Percentiles rank a stretch among this genome's conserved stretches.
phyloP scores from a whole-genome alignment of 2,113 vertebrate genomes.

The Pomatorhinus ruficollis region DNA sequence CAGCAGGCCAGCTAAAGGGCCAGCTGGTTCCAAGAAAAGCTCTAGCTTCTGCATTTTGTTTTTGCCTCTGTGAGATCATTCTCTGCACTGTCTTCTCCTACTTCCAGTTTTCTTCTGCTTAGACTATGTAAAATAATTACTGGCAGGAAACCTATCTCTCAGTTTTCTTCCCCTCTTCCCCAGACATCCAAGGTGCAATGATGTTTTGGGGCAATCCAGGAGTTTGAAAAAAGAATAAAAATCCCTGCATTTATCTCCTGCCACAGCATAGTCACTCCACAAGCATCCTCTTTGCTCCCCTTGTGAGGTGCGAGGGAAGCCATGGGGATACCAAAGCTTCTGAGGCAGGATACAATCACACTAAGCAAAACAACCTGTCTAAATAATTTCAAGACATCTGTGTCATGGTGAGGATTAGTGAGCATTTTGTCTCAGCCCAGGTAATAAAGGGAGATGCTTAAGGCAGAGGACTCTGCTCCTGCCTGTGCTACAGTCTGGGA shows the following conservation, averaged over 20 bases:
- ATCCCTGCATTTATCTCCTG: background rate
- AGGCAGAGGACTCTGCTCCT: background rate
- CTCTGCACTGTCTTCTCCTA: background rate
- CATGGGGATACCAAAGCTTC: background rate
- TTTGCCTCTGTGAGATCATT: background rate
- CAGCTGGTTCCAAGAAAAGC: background rate
- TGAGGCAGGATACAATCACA: background rate
- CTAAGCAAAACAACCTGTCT: background rate
- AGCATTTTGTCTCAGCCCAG: background rate
- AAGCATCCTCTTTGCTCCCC: fast-evolving
- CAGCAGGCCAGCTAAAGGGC: background rate
- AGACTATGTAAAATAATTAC: background rate
- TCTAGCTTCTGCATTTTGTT: constrained; percentile 2
- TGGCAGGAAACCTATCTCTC: background rate
- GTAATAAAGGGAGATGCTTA: background rate
- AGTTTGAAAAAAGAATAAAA: background rate
- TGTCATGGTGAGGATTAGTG: background rate
- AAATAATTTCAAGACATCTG: background rate
- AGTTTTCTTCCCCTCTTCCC: background rate
- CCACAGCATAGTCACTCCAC: fast-evolving
- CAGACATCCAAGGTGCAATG: background rate
- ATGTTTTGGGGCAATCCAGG: background rate
- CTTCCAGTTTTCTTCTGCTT: background rate
- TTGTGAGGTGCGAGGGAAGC: background rate
- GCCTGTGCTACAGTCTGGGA: background rate